Base-by-base conservation (phyloP, 2,113 vertebrate genomes). In the Amia ocellicauda region DNA sequence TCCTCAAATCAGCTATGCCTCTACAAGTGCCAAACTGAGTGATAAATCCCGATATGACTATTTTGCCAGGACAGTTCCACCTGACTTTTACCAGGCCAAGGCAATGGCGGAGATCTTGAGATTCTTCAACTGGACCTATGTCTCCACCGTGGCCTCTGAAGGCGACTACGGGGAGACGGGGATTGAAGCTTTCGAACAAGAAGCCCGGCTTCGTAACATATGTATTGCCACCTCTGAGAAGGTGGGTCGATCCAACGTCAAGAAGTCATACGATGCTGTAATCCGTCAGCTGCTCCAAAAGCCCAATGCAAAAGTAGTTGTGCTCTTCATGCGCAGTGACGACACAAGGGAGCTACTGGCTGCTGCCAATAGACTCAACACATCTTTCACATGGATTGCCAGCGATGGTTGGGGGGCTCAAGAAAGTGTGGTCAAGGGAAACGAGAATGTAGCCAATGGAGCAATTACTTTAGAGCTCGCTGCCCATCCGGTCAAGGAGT, bases 381-480 rank as follows among this genome's bases (percentile, higher is more conserved):
- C 95, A 64, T 96, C 96, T 53, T 97, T 98, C 74, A 94, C 94
- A 57, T 99, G 96, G 96, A 93, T 99, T 42, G 97, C 97, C 77
- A 99, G 97, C 0, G 97, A 99, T 0, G 97, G 97, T 16, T 99
- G 97, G 97, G 97, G 97, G 11, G 96, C 97, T 0, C 96, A 98
- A 75, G 97, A 99, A 71, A 98, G 95, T 75, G 95, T 99, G 0
- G 85, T 95, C 65, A 98, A 97, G 78, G 95, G 97, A 73, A 95
- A 95, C 0, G 97, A 99, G 77, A 86, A 90, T 9, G 80, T 94
- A 0, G 97, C 97, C 0, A 87, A 92, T 1, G 96, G 97, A 1
- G 96, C 97, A 55, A 97, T 99, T 66, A 99, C 97, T 3, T 68
- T 99, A 56, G 97, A 99, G 80, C 90, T 99, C 14, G 89, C 95